Evolutionary conservation across 2,888 invertebrate genomes (phyloP).

Genomic region (Tinea pellionella): DNA sequence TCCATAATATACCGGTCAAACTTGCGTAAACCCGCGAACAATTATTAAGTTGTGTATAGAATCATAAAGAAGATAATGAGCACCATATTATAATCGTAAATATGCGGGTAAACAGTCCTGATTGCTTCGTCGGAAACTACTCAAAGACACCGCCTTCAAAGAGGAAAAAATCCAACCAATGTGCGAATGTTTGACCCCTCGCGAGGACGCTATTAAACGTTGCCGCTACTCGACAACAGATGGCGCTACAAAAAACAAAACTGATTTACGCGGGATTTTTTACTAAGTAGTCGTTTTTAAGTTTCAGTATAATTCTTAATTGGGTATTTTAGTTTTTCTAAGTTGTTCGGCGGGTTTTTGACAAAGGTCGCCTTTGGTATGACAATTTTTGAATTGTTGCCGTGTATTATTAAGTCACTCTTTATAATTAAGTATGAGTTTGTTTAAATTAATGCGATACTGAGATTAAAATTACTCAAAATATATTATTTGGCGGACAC

Average conservation of each 20-base stretch:
- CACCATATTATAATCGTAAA: slow-evolving; percentile 68
- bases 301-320: slow-evolving; percentile 60
- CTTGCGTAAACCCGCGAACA: slow-evolving; percentile 22
- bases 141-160: slow-evolving; percentile 57
- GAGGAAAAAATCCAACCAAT: slow-evolving; percentile 51
- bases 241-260: slow-evolving; percentile 33
- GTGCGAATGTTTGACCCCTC: slow-evolving; percentile 42
- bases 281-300: slow-evolving; percentile 7
- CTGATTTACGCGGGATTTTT: background rate
- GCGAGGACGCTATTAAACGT: slow-evolving; percentile 16
- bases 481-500: background rate
- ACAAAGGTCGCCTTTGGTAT: background rate
- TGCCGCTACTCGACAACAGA: slow-evolving; percentile 56
- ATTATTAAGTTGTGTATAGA: slow-evolving; percentile 54
- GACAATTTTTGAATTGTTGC: background rate
- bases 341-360: background rate
- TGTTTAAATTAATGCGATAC: background rate
- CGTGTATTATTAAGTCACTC: background rate
- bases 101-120: slow-evolving; percentile 65
- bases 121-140: slow-evolving; percentile 64
- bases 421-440: background rate
- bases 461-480: background rate
- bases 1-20: no score
- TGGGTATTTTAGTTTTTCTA: slow-evolving; percentile 59
- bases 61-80: slow-evolving; percentile 65